Evolutionary conservation across 37 sponge, comb jelly and placozoan species (phyloP).

Genomic region (Sycon ciliatum): DNA sequence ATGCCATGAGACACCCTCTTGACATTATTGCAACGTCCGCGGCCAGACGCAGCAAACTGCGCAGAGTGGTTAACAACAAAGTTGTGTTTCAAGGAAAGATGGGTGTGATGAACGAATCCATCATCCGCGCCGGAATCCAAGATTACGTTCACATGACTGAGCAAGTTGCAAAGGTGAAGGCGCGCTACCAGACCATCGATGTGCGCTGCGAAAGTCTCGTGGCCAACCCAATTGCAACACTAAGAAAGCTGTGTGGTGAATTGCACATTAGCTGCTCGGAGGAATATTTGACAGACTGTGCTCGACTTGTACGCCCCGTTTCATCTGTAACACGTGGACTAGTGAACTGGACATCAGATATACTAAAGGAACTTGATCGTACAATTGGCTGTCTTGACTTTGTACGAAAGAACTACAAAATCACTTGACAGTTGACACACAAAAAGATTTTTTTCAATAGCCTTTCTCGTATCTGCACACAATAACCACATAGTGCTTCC

Average conservation of each 20-base stretch:
- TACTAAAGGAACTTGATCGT: no score
- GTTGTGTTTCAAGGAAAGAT: background rate
- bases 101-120: no score
- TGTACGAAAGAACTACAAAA: no score
- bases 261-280: slow-evolving; percentile 3
- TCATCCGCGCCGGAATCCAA: no score
- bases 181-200: slow-evolving; percentile 6
- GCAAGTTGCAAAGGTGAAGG: background rate
- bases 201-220: slow-evolving; percentile 18
- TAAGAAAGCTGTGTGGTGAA: background rate
- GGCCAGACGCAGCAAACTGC: no score
- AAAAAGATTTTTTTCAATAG: no score
- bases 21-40: slow-evolving; percentile 32
- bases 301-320: background rate
- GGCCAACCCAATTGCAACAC: background rate
- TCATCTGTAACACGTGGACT: slow-evolving; percentile 14
- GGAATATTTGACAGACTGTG: slow-evolving; percentile 13
- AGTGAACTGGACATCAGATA: slow-evolving; percentile 15
- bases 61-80: no score
- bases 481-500: no score
- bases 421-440: no score
- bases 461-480: no score
- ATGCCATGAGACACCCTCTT: slow-evolving; percentile 35
- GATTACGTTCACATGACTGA: background rate
- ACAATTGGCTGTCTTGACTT: no score